Evolutionary conservation across 2,888 invertebrate species (phyloP), one percentile per base, ranked within the genome.

Genomic region (Chymomyza fuscimana): DNA sequence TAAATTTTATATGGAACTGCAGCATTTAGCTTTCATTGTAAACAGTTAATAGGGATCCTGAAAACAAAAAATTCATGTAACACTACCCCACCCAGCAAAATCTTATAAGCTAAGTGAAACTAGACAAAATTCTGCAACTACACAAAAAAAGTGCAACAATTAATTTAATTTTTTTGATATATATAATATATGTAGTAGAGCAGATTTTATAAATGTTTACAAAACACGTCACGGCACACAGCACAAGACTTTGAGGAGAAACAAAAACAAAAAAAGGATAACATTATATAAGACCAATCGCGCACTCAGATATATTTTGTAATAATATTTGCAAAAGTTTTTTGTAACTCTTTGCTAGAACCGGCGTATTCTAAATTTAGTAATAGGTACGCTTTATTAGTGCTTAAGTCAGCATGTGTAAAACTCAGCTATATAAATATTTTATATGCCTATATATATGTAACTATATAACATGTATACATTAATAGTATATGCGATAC

Each of bases 241-340:
- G 40, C 6, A 46, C 40, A 46, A 46, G 12, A 2, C 40, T 22
- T 15, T 58, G 5, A 25, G 7, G 25, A 58, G 12, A 58, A 58
- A 58, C 1, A 58, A 29, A 25, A 58, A 25, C 25, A 58, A 58
- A 58, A 22, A 19, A 54, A 54, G n/a, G 2, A 9, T 9, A 54
- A 54, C 16, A 10, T 54, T 16, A n/a, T 22, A 54, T 54, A 54
- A 54, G 54, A 54, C 22, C 22, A 54, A 54, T 15, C 54, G 22
- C 54, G 54, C 54, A 54, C 54, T 22, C 16, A 15, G 10, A 54
- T 32, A 36, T 73, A 63, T 73, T 86, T 74, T 68, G 59, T 71
- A 73, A 76, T 67, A 69, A 76, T 78, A 80, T 76, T 79, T 79
- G 79, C 70, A 78, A 73, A 72, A 50, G 60, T 3, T 73, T 71